A percentile compares a stretch with the other conserved stretches of the same genome.
Evolutionary conservation across 2,888 invertebrate species (phyloP).

Genomic region (Miltochrista miniata): DNA sequence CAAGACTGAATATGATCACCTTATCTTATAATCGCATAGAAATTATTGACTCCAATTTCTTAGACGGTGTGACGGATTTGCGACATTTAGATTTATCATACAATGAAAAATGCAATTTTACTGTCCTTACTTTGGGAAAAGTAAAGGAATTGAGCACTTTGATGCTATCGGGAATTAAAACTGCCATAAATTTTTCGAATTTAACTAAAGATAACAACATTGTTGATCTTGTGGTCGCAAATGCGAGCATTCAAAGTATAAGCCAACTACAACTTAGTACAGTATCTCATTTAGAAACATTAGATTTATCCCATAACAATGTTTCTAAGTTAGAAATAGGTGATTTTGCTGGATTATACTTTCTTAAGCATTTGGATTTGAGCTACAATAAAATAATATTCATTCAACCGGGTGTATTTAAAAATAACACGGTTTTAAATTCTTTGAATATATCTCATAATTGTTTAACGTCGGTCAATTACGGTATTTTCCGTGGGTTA

Average conservation of each 20-base stretch:
- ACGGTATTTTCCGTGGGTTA: slow-evolving; percentile 60
- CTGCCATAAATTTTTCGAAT: slow-evolving; percentile 37
- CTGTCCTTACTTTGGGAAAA: slow-evolving; percentile 32
- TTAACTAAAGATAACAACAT: slow-evolving; percentile 29
- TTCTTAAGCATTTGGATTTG: slow-evolving; percentile 49
- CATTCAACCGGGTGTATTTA: slow-evolving; percentile 62
- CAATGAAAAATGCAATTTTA: slow-evolving; percentile 48
- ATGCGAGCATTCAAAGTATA: slow-evolving; percentile 45
- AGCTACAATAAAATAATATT: slow-evolving; percentile 56
- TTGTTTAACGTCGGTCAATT: slow-evolving; percentile 44
- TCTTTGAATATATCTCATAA: slow-evolving; percentile 64
- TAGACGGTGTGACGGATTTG: slow-evolving; percentile 44
- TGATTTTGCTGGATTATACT: slow-evolving; percentile 43
- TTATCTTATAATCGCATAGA: slow-evolving; percentile 51
- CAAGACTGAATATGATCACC: slow-evolving; percentile 37
- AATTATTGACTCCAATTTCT: slow-evolving; percentile 37
- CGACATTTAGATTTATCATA: slow-evolving; percentile 55
- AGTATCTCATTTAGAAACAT: slow-evolving; percentile 37
- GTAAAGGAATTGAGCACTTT: slow-evolving; percentile 40
- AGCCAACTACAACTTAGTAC: slow-evolving; percentile 40
- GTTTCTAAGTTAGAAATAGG: slow-evolving; percentile 44
- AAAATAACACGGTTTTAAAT: slow-evolving; percentile 46
- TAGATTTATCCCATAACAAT: slow-evolving; percentile 51
- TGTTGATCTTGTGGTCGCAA: slow-evolving; percentile 41
- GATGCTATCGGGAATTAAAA: slow-evolving; percentile 48